Percentiles rank a stretch among this genome's conserved stretches.
These are phyloP conservation scores for Petrocephalus zakoni DNA, from an alignment of 2,113 vertebrate species.

Conservation along the genomic window DNA sequence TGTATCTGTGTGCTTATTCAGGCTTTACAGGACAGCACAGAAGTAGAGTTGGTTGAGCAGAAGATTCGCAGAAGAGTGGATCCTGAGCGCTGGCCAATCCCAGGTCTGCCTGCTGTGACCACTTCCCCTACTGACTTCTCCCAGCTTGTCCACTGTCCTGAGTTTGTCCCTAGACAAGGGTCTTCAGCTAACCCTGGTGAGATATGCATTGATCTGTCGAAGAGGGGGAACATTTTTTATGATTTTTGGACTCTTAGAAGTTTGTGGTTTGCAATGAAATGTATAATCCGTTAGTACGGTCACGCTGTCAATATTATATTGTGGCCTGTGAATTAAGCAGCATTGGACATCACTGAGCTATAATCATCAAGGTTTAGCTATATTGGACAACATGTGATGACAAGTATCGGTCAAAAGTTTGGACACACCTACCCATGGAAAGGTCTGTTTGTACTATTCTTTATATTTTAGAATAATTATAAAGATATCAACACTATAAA, in stretches of 20 bases:
- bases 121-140: constrained; percentile 84
- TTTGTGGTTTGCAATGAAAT: neutral
- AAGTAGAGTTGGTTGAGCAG: constrained; percentile 87
- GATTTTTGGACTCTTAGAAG: neutral
- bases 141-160: constrained; percentile 91
- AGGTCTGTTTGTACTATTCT: no score
- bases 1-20: constrained; percentile 36
- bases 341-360: neutral
- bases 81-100: constrained; percentile 90
- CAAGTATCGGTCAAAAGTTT: no score
- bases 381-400: neutral
- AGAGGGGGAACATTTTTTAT: neutral
- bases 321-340: neutral
- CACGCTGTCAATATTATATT: neutral
- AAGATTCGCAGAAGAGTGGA: constrained; percentile 89
- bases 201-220: neutral
- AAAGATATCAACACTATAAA: no score
- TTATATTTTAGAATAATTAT: no score
- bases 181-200: constrained; percentile 55
- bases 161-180: constrained; percentile 83
- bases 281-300: neutral
- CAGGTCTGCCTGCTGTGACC: constrained; percentile 71
- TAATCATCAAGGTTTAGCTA: neutral
- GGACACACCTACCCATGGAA: no score
- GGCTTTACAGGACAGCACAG: constrained; percentile 90